These are phyloP conservation scores for Microtus richardsoni DNA, from an alignment of 2,113 vertebrate genomes.

Conservation along the genomic window DNA sequence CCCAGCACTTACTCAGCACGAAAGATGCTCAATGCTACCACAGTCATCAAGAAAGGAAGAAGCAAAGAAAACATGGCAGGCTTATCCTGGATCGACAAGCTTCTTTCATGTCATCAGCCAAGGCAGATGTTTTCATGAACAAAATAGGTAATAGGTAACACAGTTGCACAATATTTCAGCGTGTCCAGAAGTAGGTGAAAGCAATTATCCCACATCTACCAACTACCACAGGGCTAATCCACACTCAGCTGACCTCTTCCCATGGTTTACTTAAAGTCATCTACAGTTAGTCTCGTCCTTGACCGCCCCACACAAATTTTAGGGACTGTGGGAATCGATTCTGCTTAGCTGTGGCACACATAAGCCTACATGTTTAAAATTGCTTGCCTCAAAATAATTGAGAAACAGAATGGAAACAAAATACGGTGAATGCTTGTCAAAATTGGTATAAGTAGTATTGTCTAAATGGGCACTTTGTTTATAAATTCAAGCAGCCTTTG, in stretches of 20 bases:
- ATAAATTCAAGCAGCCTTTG: neutral
- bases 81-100: neutral
- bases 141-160: neutral
- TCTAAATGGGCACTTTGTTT: neutral
- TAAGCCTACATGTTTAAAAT: neutral
- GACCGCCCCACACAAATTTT: neutral
- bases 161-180: neutral
- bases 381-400: neutral
- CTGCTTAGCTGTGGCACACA: neutral
- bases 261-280: neutral
- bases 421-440: neutral
- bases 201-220: neutral
- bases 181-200: neutral
- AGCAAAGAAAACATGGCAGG: neutral
- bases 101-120: neutral
- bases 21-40: neutral
- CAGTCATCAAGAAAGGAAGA: neutral
- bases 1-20: neutral
- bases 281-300: neutral
- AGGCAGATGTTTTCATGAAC: neutral
- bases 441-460: neutral
- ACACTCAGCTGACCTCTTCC: neutral
- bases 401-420: slow-evolving; percentile 31
- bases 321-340: neutral
- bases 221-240: neutral